A percentile compares a stretch with the other conserved stretches of the same genome.
phyloP scores from a whole-genome alignment of 2,888 invertebrate species.

The Cataglyphis livida region DNA sequence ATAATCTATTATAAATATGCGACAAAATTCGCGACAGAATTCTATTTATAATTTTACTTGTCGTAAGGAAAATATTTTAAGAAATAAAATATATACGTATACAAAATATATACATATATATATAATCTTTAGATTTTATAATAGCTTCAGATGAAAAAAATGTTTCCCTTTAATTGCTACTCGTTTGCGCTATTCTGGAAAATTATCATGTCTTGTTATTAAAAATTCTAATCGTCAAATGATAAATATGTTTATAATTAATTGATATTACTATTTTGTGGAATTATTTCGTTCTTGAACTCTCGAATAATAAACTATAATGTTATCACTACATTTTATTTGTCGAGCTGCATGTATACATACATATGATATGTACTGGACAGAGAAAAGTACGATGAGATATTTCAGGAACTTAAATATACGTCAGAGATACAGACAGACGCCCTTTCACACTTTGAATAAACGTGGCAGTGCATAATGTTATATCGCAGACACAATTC shows the following conservation, averaged over 20 bases:
- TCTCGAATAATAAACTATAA: too few relatives aligned
- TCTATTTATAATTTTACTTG: neutral
- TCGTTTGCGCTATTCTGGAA: too few relatives aligned
- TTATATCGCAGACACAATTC: constrained; percentile 28
- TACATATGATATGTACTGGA: neutral
- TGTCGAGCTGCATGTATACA: neutral
- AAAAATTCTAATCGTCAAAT: neutral
- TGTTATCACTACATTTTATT: too few relatives aligned
- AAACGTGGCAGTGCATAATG: constrained; percentile 27
- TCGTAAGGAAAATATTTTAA: neutral
- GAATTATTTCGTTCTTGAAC: neutral
- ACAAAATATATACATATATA: too few relatives aligned
- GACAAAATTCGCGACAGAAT: neutral
- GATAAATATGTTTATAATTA: neutral
- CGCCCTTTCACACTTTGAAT: constrained; percentile 4
- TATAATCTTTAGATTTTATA: too few relatives aligned
- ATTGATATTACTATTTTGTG: neutral
- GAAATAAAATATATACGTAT: neutral
- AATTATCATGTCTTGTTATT: neutral
- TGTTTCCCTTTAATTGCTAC: too few relatives aligned
- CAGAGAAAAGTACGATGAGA: neutral
- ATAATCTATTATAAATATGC: neutral
- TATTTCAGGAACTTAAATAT: constrained; percentile 33
- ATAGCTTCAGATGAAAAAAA: too few relatives aligned
- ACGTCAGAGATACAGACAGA: neutral